A percentile compares a stretch with the other conserved stretches of the same genome.
These are phyloP conservation scores for Lasiurus cinereus DNA, from an alignment of 2,113 vertebrate species.

Conservation along the genomic window DNA sequence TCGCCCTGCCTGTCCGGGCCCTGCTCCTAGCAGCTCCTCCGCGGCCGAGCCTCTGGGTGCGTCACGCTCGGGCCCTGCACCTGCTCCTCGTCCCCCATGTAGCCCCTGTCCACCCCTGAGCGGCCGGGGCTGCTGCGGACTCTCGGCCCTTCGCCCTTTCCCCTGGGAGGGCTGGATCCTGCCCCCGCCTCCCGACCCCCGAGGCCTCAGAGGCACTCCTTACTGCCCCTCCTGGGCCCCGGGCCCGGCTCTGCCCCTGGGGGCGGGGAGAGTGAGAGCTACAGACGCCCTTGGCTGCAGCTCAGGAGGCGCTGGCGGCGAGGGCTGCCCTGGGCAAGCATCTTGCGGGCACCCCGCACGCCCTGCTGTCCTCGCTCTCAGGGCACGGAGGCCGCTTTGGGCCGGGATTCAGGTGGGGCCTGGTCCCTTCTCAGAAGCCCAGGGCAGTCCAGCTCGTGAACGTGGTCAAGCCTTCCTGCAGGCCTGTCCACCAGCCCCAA, in stretches of 20 bases:
- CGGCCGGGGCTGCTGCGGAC: neutral
- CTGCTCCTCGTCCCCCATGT: neutral
- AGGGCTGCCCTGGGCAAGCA: neutral
- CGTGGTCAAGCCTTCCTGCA: too few species aligned
- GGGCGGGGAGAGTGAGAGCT: neutral
- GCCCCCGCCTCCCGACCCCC: neutral
- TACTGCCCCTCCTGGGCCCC: accelerated
- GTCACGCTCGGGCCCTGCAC: too few species aligned
- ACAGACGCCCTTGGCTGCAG: neutral
- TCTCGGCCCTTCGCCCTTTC: accelerated
- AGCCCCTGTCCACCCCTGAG: neutral
- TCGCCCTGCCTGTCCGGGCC: too few species aligned
- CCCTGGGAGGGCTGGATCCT: neutral
- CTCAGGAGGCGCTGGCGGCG: neutral
- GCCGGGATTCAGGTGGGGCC: too few species aligned
- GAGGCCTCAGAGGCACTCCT: neutral
- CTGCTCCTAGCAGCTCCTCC: too few species aligned
- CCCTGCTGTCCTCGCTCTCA: neutral
- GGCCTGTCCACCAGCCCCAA: too few species aligned
- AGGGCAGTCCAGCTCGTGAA: too few species aligned
- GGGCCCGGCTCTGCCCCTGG: neutral
- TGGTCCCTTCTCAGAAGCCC: too few species aligned
- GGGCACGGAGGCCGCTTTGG: too few species aligned
- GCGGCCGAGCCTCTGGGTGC: too few species aligned
- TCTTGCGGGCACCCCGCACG: too few species aligned